phyloP scores from a whole-genome alignment of 1,140 invertebrate genomes.

The Spodoptera litura region DNA sequence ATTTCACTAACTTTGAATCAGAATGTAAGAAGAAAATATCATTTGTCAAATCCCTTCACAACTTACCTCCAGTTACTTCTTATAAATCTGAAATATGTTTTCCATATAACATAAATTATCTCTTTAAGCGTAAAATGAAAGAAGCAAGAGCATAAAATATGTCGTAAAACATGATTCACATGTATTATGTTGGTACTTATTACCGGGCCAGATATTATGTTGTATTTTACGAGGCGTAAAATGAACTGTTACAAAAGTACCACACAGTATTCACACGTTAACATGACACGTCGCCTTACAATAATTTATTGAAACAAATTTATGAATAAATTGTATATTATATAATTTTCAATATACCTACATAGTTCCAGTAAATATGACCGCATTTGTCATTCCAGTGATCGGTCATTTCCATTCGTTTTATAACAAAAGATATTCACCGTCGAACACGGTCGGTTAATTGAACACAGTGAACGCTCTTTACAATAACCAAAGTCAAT shows the following conservation, averaged over 20 bases:
- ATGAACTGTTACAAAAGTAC: constrained; percentile 57
- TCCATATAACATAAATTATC: constrained; percentile 52
- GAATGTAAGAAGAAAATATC: constrained; percentile 34
- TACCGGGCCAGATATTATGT: constrained; percentile 61
- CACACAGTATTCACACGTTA: constrained; percentile 20
- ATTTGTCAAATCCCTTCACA: constrained; percentile 41
- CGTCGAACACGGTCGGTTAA: no score
- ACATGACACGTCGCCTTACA: background rate
- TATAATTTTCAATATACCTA: no score
- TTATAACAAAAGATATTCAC: no score
- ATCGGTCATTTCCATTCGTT: no score
- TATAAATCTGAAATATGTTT: constrained; percentile 47
- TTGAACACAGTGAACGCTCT: no score
- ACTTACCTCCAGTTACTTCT: constrained; percentile 38
- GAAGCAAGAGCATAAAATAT: constrained; percentile 63
- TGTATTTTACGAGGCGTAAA: constrained; percentile 69
- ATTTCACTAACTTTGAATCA: constrained; percentile 23
- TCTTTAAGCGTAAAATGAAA: constrained; percentile 57
- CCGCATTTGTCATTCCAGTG: no score
- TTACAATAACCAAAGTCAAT: no score
- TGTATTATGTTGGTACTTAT: constrained; percentile 57
- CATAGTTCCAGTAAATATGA: no score
- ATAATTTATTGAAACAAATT: background rate
- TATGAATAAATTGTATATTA: no score
- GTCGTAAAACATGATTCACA: constrained; percentile 65